These are phyloP conservation scores for Geococcyx californianus DNA, from an alignment of 2,113 vertebrate genomes.

Conservation along the genomic window DNA sequence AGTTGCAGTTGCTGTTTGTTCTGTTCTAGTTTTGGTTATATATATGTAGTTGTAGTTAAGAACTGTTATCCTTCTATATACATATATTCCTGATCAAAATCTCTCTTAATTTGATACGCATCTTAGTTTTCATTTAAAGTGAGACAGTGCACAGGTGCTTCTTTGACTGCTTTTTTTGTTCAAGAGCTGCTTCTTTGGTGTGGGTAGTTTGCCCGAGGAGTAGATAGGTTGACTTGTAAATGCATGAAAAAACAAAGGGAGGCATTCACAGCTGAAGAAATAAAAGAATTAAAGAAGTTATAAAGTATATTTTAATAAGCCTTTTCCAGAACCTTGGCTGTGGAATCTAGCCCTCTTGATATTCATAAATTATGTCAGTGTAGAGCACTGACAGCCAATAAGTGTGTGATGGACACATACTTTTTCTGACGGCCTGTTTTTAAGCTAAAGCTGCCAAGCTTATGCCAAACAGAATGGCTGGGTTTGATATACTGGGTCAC, in stretches of 20 bases:
- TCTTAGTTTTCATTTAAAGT: too few relatives aligned
- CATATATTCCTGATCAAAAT: too few relatives aligned
- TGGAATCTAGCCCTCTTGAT: constrained; percentile 22
- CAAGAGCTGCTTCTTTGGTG: background rate
- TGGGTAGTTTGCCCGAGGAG: background rate
- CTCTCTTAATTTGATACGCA: too few relatives aligned
- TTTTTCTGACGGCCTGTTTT: background rate
- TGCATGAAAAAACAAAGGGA: background rate
- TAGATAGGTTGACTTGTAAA: background rate
- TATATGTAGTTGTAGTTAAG: too few relatives aligned
- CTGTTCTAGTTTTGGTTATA: too few relatives aligned
- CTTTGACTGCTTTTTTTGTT: background rate
- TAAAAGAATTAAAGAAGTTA: constrained; percentile 10
- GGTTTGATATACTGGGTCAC: background rate
- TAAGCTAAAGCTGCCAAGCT: background rate
- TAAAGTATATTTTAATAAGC: background rate
- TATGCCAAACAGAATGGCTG: background rate
- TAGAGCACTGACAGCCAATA: background rate
- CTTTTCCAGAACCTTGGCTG: constrained; percentile 17
- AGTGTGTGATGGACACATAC: background rate
- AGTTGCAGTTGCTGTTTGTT: too few relatives aligned
- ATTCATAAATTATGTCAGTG: constrained; percentile 23
- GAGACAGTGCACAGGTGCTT: background rate
- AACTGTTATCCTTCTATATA: too few relatives aligned
- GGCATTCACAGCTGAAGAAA: background rate